Evolutionary conservation across 2,113 vertebrate genomes (phyloP).

Genomic region (Ceyx margarethae): DNA sequence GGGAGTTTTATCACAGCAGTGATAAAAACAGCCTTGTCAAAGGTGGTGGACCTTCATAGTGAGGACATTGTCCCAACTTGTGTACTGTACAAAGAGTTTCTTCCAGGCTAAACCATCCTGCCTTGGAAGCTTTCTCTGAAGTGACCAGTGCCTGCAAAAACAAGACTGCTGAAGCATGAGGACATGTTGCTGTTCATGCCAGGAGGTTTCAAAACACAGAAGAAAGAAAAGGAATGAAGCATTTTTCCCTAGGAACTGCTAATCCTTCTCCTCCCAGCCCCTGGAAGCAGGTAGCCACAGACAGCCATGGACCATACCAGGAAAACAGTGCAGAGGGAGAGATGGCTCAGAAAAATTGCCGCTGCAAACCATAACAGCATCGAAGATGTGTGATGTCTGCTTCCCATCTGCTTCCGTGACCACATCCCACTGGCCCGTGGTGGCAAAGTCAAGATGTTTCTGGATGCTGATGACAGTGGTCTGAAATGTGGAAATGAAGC

Average conservation of each 20-base stretch:
- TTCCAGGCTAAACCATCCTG: background rate
- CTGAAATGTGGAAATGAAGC: constrained; percentile 31
- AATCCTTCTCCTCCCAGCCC: background rate
- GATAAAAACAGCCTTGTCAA: background rate
- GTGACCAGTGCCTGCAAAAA: background rate
- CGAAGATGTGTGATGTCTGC: constrained; percentile 73
- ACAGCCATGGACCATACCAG: constrained; percentile 61
- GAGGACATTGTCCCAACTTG: background rate
- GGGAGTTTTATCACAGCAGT: background rate
- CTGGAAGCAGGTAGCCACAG: background rate
- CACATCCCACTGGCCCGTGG: constrained; percentile 83
- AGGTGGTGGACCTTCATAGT: background rate
- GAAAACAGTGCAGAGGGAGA: constrained; percentile 78
- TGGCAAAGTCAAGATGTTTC: constrained; percentile 73
- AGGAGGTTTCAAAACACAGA: background rate
- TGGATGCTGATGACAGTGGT: constrained; percentile 76
- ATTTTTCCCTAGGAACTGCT: fast-evolving
- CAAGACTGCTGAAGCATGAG: background rate
- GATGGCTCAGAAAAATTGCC: constrained; percentile 74
- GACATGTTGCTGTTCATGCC: background rate
- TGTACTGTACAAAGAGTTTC: background rate
- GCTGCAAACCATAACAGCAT: constrained; percentile 86
- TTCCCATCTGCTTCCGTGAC: constrained; percentile 72
- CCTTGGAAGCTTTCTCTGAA: background rate
- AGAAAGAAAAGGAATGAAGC: background rate